Evolutionary conservation across 2,113 vertebrate species (phyloP), one percentile per base, ranked within the genome.

Genomic region (Lamprotornis superbus): DNA sequence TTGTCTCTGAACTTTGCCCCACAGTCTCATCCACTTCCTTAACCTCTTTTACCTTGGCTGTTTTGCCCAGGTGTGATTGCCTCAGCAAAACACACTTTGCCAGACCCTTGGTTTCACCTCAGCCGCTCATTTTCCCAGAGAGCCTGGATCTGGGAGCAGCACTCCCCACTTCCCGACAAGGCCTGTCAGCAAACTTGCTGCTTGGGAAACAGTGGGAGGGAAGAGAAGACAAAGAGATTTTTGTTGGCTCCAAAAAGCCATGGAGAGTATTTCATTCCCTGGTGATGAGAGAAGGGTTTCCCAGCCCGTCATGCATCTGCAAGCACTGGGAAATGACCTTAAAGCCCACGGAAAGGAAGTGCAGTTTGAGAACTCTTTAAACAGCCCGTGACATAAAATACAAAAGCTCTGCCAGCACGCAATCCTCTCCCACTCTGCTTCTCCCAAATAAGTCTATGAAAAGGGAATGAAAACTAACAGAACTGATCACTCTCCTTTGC

Each of bases 41-140:
- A 61, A 39, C 37, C 60, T 50, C 27, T 60, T n/a, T 24, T 60
- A 56, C 25, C 47, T 12, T 6, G 46, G 61, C 19, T 69, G 83
- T 61, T 90, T 74, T 13, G 47, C 20, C 31, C 49, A 35, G 56
- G 55, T 55, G 70, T 15, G 55, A 69, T 33, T 60, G n/a, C 56
- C 47, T n/a, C 11, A n/a, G 50, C 46, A 22, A 24, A 44, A 28
- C 33, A 15, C 28, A 4, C 7, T 22, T 67, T 20, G 42, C 31
- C 73, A 63, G 71, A 55, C 28, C 40, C 28, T 46, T 40, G 1
- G 0, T 31, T 56, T 31, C 76, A 30, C 46, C 69, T 52, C 11
- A n/a, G 73, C 79, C 0, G 0, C 17, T 84, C 28, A 3, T n/a
- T 68, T 52, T 50, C 35, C 57, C 42, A 0, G 13, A 33, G 6